Percentiles rank a stretch among this genome's conserved stretches.
Evolutionary conservation across 2,888 invertebrate genomes (phyloP).

Genomic region (Anaspis maculata): DNA sequence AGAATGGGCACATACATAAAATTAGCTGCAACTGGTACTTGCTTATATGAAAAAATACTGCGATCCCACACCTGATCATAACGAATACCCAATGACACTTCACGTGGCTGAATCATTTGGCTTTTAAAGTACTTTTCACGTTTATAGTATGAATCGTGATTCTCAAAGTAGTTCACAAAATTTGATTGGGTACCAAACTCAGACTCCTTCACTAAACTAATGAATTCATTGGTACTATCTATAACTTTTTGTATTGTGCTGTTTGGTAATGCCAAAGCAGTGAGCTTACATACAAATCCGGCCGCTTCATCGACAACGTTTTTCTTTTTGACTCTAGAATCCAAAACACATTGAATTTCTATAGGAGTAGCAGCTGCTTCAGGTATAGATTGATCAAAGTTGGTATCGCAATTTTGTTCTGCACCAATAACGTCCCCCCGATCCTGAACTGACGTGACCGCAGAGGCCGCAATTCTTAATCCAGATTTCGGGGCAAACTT

Average conservation of each 20-base stretch:
- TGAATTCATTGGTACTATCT: not conserved
- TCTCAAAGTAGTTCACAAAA: not conserved
- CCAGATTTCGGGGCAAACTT: too few relatives aligned
- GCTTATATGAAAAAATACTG: not conserved
- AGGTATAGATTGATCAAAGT: too few relatives aligned
- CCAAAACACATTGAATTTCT: too few relatives aligned
- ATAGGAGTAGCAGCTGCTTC: too few relatives aligned
- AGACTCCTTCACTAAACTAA: not conserved
- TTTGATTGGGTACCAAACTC: not conserved
- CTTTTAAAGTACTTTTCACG: not conserved
- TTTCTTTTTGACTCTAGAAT: too few relatives aligned
- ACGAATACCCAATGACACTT: not conserved
- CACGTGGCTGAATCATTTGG: not conserved
- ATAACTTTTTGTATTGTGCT: not conserved
- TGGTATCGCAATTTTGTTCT: too few relatives aligned
- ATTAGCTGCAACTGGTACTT: slow-evolving; percentile 1
- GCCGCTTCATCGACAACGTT: too few relatives aligned
- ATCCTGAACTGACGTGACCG: too few relatives aligned
- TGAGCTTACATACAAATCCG: not conserved
- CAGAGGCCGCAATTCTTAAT: too few relatives aligned
- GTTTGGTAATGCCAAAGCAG: not conserved
- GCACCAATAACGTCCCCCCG: too few relatives aligned
- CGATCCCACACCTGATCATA: not conserved
- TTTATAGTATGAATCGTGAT: not conserved
- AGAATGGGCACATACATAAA: slow-evolving; percentile 7